phyloP scores from a whole-genome alignment of 2,888 invertebrate species.

The Lepidochrysops patricia region DNA sequence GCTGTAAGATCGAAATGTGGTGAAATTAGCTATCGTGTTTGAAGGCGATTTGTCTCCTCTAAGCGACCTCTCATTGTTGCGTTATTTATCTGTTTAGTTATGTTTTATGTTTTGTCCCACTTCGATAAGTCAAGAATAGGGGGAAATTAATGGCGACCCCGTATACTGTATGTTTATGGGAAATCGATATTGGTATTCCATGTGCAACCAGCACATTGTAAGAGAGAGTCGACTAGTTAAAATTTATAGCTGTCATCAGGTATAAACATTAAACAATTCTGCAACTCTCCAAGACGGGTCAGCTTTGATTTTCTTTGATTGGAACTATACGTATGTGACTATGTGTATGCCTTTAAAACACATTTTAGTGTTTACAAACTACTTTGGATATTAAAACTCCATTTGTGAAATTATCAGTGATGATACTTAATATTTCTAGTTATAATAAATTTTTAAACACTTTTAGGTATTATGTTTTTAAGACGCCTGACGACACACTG shows the following conservation, averaged over 20 bases:
- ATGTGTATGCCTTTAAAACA: too few species aligned
- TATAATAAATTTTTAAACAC: too few species aligned
- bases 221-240: neutral
- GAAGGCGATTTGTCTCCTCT: conserved; percentile 31
- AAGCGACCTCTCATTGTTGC: conserved; percentile 34
- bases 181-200: conserved; percentile 20
- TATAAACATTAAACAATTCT: neutral
- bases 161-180: conserved; percentile 24
- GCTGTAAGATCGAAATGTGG: neutral
- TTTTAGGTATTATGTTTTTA: too few species aligned
- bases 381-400: too few species aligned
- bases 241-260: neutral
- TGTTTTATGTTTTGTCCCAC: conserved; percentile 57
- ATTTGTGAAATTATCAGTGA: too few species aligned
- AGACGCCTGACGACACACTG: too few species aligned
- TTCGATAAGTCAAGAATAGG: conserved; percentile 45
- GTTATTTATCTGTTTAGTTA: conserved; percentile 59
- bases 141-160: conserved; percentile 27
- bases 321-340: neutral
- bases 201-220: neutral
- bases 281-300: neutral
- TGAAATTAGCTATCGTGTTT: conserved; percentile 25
- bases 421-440: too few species aligned
- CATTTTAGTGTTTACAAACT: too few species aligned
- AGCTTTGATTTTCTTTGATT: neutral